Conservation (phyloP, 2,113 vertebrate species). For the Anarhynchus alexandrinus region DNA sequence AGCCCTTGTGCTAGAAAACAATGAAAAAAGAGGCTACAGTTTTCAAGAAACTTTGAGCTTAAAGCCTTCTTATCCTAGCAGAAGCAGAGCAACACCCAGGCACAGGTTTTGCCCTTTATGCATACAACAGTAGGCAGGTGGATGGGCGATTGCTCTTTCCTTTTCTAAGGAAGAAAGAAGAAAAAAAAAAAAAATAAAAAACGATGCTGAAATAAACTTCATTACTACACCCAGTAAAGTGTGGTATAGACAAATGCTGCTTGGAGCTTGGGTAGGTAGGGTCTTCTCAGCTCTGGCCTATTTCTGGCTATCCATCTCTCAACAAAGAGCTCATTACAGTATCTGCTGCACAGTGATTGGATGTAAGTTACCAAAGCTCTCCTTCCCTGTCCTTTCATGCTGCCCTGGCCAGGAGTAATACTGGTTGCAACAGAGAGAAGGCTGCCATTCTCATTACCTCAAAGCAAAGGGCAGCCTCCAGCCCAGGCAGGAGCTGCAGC, state of each 20-base stretch:
- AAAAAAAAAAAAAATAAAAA: neutral
- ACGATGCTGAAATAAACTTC: neutral
- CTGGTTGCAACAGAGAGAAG: neutral
- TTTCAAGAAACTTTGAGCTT: neutral
- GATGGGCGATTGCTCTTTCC: neutral
- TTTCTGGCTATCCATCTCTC: neutral
- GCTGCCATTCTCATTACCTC: neutral
- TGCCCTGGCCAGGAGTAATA: neutral
- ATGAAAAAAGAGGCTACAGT: neutral
- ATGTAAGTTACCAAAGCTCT: neutral
- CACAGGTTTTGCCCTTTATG: neutral
- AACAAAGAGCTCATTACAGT: neutral
- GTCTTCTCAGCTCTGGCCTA: neutral
- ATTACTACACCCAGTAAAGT: neutral
- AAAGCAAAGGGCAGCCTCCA: neutral
- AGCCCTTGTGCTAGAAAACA: neutral
- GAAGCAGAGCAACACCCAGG: neutral
- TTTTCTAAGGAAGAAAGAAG: neutral
- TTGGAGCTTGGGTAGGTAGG: neutral
- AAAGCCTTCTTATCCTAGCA: neutral
- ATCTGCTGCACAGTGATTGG: neutral
- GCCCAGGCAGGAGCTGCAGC: neutral
- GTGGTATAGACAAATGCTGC: neutral
- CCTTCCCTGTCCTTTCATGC: neutral
- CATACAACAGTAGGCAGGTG: neutral